Conservation (phyloP, 2,888 invertebrate genomes). For the Alcis repandata region DNA sequence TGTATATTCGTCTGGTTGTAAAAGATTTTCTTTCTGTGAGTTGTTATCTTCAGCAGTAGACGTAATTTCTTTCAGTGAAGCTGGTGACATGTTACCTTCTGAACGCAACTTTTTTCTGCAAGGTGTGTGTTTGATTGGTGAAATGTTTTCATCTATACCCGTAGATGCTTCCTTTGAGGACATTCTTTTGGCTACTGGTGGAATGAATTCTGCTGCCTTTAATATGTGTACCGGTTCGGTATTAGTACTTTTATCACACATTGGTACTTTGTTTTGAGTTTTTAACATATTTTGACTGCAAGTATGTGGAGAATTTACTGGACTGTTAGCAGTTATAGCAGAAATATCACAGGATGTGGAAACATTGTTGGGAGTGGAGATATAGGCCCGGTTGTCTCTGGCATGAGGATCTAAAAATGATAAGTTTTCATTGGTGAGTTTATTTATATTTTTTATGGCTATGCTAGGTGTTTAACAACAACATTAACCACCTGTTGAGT, state of each 20-base stretch:
- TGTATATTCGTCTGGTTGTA: neutral
- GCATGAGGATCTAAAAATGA: neutral
- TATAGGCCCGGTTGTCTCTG: neutral
- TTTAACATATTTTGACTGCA: neutral
- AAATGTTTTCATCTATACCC: neutral
- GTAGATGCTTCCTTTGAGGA: neutral
- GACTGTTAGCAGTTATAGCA: neutral
- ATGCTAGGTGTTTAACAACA: too few relatives aligned
- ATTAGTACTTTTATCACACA: constrained; percentile 5
- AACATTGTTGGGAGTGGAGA: neutral
- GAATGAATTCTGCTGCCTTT: neutral
- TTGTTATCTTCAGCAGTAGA: too few relatives aligned
- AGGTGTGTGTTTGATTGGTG: too few relatives aligned
- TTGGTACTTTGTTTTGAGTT: neutral
- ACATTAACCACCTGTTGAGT: too few relatives aligned
- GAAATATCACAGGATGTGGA: neutral
- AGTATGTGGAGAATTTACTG: neutral
- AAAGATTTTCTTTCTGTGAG: neutral
- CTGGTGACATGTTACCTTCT: neutral
- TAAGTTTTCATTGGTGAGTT: neutral
- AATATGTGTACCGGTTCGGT: constrained; percentile 3
- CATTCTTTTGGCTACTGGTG: neutral
- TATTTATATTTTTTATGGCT: too few relatives aligned
- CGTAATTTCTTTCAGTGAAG: neutral
- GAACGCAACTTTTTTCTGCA: neutral